Conservation (phyloP, 2,888 invertebrate species). For the Drosophila birchii region DNA sequence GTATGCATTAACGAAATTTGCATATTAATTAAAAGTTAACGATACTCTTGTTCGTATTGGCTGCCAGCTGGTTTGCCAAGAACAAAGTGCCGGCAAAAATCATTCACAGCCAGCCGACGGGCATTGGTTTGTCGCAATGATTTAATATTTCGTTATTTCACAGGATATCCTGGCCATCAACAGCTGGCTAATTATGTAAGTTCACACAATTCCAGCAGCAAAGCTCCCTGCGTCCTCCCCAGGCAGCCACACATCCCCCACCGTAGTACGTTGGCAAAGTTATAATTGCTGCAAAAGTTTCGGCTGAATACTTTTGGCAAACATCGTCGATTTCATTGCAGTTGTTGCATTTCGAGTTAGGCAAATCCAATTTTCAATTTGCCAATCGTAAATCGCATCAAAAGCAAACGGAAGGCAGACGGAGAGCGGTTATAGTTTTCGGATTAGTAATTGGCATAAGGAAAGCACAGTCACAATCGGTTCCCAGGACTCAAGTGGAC, state of each 20-base stretch:
- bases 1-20: slow-evolving; percentile 69
- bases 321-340: slow-evolving; percentile 53
- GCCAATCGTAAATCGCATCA: slow-evolving; percentile 63
- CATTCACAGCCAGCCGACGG: slow-evolving; percentile 5
- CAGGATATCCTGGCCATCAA: slow-evolving; percentile 44
- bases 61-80: slow-evolving; percentile 30
- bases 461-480: slow-evolving; percentile 32
- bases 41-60: slow-evolving; percentile 36
- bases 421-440: slow-evolving; percentile 47
- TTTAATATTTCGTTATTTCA: slow-evolving; percentile 21
- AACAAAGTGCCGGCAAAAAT: slow-evolving; percentile 19
- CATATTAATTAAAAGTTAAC: slow-evolving; percentile 80
- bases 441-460: slow-evolving; percentile 48
- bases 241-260: slow-evolving; percentile 1
- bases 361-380: slow-evolving; percentile 72
- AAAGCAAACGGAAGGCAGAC: slow-evolving; percentile 12
- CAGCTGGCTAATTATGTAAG: slow-evolving; percentile 52
- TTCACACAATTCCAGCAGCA: slow-evolving; percentile 28
- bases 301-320: slow-evolving; percentile 61
- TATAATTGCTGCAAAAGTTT: slow-evolving; percentile 73
- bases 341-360: slow-evolving; percentile 53
- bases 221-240: neutral
- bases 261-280: slow-evolving; percentile 50
- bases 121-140: slow-evolving; percentile 34
- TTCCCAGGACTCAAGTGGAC: slow-evolving; percentile 64